phyloP scores from a whole-genome alignment of 2,888 invertebrate genomes.

The Diplazon laetatorius region DNA sequence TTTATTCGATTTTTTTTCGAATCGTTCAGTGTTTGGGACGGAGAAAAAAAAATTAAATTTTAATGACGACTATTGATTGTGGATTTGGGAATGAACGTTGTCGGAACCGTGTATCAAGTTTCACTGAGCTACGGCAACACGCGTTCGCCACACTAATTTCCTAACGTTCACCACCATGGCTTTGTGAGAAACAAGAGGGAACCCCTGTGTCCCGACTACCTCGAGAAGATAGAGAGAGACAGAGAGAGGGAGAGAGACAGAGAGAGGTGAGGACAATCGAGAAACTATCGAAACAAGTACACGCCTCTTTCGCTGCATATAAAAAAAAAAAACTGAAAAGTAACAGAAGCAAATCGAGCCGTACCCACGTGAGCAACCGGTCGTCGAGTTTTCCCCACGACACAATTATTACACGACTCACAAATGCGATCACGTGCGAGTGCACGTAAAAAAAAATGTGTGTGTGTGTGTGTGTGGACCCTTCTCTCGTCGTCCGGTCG shows the following conservation, averaged over 20 bases:
- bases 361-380: conserved; percentile 30
- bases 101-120: conserved; percentile 60
- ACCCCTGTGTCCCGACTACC: conserved; percentile 45
- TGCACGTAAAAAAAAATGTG: too few relatives aligned
- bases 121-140: conserved; percentile 57
- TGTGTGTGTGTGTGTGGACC: neutral
- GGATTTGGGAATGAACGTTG: conserved; percentile 33
- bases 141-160: conserved; percentile 59
- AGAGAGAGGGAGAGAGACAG: conserved; percentile 25
- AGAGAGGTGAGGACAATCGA: conserved; percentile 56
- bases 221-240: conserved; percentile 35
- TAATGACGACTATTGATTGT: neutral
- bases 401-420: neutral
- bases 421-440: neutral
- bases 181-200: conserved; percentile 30
- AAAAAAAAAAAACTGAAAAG: too few relatives aligned
- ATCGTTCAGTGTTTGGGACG: too few relatives aligned
- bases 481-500: conserved; percentile 44
- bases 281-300: conserved; percentile 57
- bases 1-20: too few relatives aligned
- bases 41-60: neutral
- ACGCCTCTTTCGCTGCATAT: conserved; percentile 55
- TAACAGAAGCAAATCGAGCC: conserved; percentile 11
- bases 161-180: conserved; percentile 53
- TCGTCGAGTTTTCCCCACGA: conserved; percentile 1